These are phyloP conservation scores for Thomomys bottae DNA, from an alignment of 2,113 vertebrate species.

Conservation along the genomic window DNA sequence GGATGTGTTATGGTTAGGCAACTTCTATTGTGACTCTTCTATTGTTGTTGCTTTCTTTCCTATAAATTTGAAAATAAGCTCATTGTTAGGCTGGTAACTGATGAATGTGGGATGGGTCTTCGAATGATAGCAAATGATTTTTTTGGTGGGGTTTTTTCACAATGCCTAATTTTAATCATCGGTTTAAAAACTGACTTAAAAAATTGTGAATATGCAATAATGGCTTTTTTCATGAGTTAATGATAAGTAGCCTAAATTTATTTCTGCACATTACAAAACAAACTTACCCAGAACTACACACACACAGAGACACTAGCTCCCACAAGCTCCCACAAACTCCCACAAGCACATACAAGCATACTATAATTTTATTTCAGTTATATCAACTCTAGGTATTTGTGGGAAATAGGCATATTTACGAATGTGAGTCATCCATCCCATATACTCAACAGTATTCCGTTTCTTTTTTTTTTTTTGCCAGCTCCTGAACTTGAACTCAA, in stretches of 20 bases:
- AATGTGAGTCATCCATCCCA: background rate
- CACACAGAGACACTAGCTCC: too few relatives aligned
- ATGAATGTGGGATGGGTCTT: background rate
- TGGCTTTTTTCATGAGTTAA: background rate
- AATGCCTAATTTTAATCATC: background rate
- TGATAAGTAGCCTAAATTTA: background rate
- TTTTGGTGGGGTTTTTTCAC: background rate
- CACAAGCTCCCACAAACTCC: too few relatives aligned
- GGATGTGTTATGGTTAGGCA: conserved; percentile 14
- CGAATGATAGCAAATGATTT: background rate
- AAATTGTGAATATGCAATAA: background rate
- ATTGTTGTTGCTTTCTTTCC: background rate
- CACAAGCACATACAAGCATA: too few relatives aligned
- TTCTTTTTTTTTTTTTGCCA: too few relatives aligned
- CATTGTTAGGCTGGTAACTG: background rate
- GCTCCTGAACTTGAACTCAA: too few relatives aligned
- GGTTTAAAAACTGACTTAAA: background rate
- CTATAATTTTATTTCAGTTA: background rate
- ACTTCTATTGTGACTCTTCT: background rate
- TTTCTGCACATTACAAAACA: background rate
- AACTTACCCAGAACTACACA: background rate
- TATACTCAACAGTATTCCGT: background rate
- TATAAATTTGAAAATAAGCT: conserved; percentile 4
- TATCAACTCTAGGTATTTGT: background rate
- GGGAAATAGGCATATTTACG: conserved; percentile 18